Evolutionary conservation across 2,113 vertebrate species (phyloP), one percentile per base, ranked within the genome.

Genomic region (Abramis brama): DNA sequence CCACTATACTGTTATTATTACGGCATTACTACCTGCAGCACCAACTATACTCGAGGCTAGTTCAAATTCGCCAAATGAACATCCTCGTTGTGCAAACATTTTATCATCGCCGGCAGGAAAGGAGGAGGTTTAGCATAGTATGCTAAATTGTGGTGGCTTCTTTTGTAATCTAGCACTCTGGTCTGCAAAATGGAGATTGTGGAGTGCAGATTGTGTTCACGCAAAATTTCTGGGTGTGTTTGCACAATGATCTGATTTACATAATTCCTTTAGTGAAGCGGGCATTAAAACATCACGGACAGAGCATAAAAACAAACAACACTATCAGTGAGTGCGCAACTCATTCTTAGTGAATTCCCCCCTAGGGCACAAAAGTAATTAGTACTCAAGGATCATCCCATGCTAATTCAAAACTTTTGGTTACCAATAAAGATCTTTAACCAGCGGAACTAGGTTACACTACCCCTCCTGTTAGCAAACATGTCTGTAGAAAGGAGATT

Each of bases 221-320:
- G 2, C 52, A 0, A 60, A 43, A 17, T 43, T 60, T 79, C 55
- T 43, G 21, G 33, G 57, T 60, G 45, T 60, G 27, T 43, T 60
- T 79, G 52, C 77, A 59, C 77, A 55, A 21, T 79, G 36, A 79
- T 13, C 19, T 25, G 55, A 79, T 79, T 39, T 62, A 23, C 77
- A 62, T 79, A 79, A 79, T 62, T 79, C 21, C 23, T 79, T 79
- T 62, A 79, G 57, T 79, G 50, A 55, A 52, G 47, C 17, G 50
- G 27, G 47, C 75, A 77, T 33, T 77, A 77, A 77, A 77, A 33
- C 50, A 77, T 50, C 75, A 77, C 8, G 27, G 15, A 75, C 27
- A 30, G 47, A 33, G 25, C 75, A 52, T 33, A 77, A 30, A 77
- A 77, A 33, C 75, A 77, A 77, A 77, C 47, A 77, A 52, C 50